Evolutionary conservation across 2,113 vertebrate species (phyloP), one percentile per base, ranked within the genome.

Genomic region (Clarias gariepinus): DNA sequence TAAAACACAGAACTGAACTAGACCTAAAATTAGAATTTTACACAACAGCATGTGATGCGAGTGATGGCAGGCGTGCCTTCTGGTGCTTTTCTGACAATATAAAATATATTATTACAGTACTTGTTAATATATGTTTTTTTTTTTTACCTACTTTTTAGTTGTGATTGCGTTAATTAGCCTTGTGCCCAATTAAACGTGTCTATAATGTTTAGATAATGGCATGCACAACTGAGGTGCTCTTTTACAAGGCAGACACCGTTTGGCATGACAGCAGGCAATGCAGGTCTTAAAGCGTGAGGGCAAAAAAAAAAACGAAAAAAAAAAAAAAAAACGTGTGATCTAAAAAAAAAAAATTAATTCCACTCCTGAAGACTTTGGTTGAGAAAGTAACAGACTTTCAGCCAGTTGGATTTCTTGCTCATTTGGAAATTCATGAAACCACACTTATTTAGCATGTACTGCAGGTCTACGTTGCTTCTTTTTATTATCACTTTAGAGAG

Each of bases 261-360:
- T 87, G 81, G 61, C 28, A 78, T 68, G 73, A 78, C 86, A 86
- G 85, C 85, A 64, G 63, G 71, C 60, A 63, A 47, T 83, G 73
- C 73, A 68, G 60, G 28, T 68, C 73, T 68, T 74, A 82, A 55
- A 87, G 41, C 41, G 21, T 9, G 57, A 63, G 63, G 85, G 77
- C 8, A 25, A 30, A 47, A 47, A 47, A 41, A 47, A 36, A 36
- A 47, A 47, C 4, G 8, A 80, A 63, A 55, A 68, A 21, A 47
- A 47, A 47, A 47, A 47, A 47, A 8, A 47, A 47, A 36, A 2
- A n/a, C n/a, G n/a, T 82, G 85, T 87, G 85, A 61, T 7, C 21
- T 23, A 21, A 47, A 47, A 47, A 47, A 47, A 47, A 8, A 47
- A 47, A 36, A 2, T n/a, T n/a, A 36, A 71, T 86, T 81, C 60